A percentile compares a stretch with the other conserved stretches of the same genome.
These are phyloP conservation scores for Botrylloides violaceus DNA, from an alignment of 23 tunicate genomes.

Conservation along the genomic window DNA sequence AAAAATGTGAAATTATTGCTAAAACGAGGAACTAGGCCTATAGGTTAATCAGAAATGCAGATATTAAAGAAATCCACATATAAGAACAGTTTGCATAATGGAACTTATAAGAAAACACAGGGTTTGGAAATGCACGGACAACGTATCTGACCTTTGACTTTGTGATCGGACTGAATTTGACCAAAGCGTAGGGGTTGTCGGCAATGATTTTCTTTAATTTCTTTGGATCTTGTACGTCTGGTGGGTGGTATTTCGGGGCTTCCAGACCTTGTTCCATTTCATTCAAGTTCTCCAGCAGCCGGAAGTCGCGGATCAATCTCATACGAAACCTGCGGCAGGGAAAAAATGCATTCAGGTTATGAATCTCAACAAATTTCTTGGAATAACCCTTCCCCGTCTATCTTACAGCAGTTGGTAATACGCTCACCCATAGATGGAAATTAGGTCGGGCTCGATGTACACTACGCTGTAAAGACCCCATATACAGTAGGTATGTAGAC, in stretches of 20 bases:
- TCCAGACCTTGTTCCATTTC: conserved; percentile 93
- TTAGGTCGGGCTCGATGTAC: too few species aligned
- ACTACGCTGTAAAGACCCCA: too few species aligned
- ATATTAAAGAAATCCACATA: too few species aligned
- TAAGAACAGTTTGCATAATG: too few species aligned
- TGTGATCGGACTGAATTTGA: conserved; percentile 61
- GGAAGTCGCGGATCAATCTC: conserved; percentile 85
- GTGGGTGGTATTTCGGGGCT: conserved; percentile 88
- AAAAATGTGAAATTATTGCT: too few species aligned
- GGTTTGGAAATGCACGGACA: neutral
- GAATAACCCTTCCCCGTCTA: too few species aligned
- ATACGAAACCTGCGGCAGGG: conserved; percentile 61
- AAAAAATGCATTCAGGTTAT: neutral
- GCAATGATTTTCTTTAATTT: conserved; percentile 35
- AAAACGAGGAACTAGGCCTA: too few species aligned
- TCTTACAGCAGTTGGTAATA: too few species aligned
- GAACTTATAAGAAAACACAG: neutral
- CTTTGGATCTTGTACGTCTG: conserved; percentile 47
- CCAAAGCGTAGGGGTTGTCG: conserved; percentile 85
- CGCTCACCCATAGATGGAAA: too few species aligned
- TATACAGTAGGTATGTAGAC: too few species aligned
- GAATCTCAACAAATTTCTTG: too few species aligned
- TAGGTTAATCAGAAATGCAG: too few species aligned
- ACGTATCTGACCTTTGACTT: conserved; percentile 22
- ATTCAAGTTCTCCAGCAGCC: conserved; percentile 74